A percentile compares a stretch with the other conserved stretches of the same genome.
Conservation (phyloP, 2,888 invertebrate species). For the Epinotia bilunana region DNA sequence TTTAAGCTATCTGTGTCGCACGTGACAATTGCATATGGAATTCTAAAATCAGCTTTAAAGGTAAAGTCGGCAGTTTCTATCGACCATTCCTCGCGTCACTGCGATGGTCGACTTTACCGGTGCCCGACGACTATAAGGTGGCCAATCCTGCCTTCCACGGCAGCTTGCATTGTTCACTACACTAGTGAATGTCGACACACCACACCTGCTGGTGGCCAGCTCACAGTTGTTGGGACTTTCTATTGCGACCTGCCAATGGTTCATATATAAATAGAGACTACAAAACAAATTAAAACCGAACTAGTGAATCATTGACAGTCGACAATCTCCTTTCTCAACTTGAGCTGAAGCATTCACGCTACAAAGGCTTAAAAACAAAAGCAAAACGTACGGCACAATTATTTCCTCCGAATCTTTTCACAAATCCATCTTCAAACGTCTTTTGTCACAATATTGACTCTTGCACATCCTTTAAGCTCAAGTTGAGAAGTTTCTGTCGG, state of each 20-base stretch:
- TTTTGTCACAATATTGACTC: slow-evolving; percentile 42
- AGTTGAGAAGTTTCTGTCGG: slow-evolving; percentile 66
- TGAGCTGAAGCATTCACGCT: slow-evolving; percentile 54
- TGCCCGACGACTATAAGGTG: slow-evolving; percentile 28
- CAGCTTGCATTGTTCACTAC: slow-evolving; percentile 38
- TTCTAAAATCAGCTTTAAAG: slow-evolving; percentile 34
- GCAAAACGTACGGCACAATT: slow-evolving; percentile 29
- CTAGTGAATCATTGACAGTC: slow-evolving; percentile 71
- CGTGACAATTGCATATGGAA: slow-evolving; percentile 13
- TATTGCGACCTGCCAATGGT: slow-evolving; percentile 71
- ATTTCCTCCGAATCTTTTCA: slow-evolving; percentile 22
- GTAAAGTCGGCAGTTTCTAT: slow-evolving; percentile 38
- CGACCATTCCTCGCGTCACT: not conserved
- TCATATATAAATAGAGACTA: slow-evolving; percentile 48
- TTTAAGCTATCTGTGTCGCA: slow-evolving; percentile 5
- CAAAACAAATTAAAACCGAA: slow-evolving; percentile 5
- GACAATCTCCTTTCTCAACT: slow-evolving; percentile 71
- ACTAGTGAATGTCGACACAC: slow-evolving; percentile 41
- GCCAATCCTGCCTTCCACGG: slow-evolving; percentile 37
- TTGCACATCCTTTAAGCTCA: slow-evolving; percentile 58
- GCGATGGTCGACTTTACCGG: slow-evolving; percentile 22
- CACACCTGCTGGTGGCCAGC: slow-evolving; percentile 33
- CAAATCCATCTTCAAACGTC: slow-evolving; percentile 11
- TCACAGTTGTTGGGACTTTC: slow-evolving; percentile 41
- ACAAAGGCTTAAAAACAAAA: slow-evolving; percentile 18